phyloP scores from a whole-genome alignment of 1,140 invertebrate genomes.

The Gerris buenoi region DNA sequence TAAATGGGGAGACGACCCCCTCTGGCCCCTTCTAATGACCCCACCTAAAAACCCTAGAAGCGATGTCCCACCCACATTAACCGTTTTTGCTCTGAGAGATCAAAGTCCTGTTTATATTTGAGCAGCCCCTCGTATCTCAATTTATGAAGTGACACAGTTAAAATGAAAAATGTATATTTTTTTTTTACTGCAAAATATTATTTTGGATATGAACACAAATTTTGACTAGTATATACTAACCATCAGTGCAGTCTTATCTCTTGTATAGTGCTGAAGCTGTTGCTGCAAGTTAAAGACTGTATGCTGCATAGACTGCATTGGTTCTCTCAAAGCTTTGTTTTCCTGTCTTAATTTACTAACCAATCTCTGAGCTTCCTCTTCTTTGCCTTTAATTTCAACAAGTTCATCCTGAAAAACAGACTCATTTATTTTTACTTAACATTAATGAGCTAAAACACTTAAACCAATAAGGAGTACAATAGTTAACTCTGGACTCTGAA shows the following conservation, averaged over 20 bases:
- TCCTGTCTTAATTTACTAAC: conserved; percentile 46
- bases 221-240: conserved; percentile 29
- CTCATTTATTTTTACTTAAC: too few relatives aligned
- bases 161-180: conserved; percentile 13
- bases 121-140: conserved; percentile 7
- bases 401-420: conserved; percentile 52
- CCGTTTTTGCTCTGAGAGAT: too few relatives aligned
- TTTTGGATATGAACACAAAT: too few relatives aligned
- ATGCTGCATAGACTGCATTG: conserved; percentile 48
- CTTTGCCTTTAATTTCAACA: conserved; percentile 60
- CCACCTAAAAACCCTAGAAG: too few relatives aligned
- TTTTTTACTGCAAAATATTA: conserved; percentile 4
- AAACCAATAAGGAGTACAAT: too few relatives aligned
- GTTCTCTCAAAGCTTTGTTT: conserved; percentile 52
- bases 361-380: conserved; percentile 58
- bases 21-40: too few relatives aligned
- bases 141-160: conserved; percentile 2
- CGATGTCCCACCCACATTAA: too few relatives aligned
- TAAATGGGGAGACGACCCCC: too few relatives aligned
- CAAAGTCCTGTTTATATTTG: too few relatives aligned
- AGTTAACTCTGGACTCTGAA: too few relatives aligned
- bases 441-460: too few relatives aligned
- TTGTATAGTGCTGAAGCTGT: conserved; percentile 62
- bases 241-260: conserved; percentile 49
- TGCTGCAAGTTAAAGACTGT: conserved; percentile 51